phyloP scores from a whole-genome alignment of 2,113 vertebrate genomes.

The Empidonax traillii region DNA sequence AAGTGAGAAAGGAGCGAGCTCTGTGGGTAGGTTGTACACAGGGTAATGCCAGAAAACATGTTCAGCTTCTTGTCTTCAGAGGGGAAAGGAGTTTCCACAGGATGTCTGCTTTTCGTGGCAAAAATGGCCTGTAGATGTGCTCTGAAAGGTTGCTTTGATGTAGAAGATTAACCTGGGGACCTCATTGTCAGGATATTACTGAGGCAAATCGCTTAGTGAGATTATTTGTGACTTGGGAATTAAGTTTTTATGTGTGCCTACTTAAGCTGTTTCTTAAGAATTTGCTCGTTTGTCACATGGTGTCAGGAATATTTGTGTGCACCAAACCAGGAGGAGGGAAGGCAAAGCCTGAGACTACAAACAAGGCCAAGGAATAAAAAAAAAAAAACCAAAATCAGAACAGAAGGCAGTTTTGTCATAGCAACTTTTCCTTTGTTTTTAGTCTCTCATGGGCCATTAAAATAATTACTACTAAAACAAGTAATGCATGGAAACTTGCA shows the following conservation, averaged over 20 bases:
- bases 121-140: constrained; percentile 22
- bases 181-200: constrained; percentile 40
- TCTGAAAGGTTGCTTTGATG: constrained; percentile 47
- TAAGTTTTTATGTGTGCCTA: constrained; percentile 43
- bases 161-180: constrained; percentile 57
- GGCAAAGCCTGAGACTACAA: background rate
- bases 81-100: constrained; percentile 51
- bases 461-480: background rate
- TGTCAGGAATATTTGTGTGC: background rate
- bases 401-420: background rate
- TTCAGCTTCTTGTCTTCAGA: constrained; percentile 11
- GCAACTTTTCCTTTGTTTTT: background rate
- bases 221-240: constrained; percentile 66
- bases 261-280: constrained; percentile 45
- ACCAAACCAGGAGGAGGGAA: background rate
- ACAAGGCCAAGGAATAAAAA: background rate
- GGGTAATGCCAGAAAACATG: constrained; percentile 42
- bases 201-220: constrained; percentile 34
- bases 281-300: background rate
- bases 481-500: background rate
- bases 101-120: constrained; percentile 36
- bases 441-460: background rate
- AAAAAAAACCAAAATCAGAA: background rate
- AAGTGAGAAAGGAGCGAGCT: background rate
- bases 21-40: background rate